Conservation (phyloP, 1,140 invertebrate genomes). For the Drosophila nebulosa region DNA sequence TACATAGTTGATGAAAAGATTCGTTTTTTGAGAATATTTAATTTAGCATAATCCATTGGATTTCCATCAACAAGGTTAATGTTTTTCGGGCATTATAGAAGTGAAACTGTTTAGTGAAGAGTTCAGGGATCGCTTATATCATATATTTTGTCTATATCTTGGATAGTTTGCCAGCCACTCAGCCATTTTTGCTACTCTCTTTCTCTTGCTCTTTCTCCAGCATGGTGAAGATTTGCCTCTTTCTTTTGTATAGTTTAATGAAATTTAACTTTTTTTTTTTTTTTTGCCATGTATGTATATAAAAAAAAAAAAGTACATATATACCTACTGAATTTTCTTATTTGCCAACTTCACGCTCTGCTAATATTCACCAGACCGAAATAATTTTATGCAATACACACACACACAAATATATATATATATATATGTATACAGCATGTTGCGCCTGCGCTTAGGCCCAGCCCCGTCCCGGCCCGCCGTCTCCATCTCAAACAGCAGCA, state of each 20-base stretch:
- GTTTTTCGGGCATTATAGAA: too few species aligned
- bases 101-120: too few species aligned
- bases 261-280: slow-evolving; percentile 62
- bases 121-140: background rate
- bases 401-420: slow-evolving; percentile 41
- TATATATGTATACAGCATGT: background rate
- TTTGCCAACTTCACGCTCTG: slow-evolving; percentile 81
- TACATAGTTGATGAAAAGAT: too few species aligned
- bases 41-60: too few species aligned
- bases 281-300: slow-evolving; percentile 22
- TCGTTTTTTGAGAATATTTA: too few species aligned
- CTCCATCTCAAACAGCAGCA: background rate
- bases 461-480: slow-evolving; percentile 39
- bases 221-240: slow-evolving; percentile 36
- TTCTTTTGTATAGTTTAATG: slow-evolving; percentile 66
- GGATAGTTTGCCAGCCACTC: background rate
- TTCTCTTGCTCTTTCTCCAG: slow-evolving; percentile 12
- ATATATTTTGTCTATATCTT: background rate
- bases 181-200: slow-evolving; percentile 2
- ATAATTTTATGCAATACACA: slow-evolving; percentile 81
- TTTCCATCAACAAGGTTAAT: too few species aligned
- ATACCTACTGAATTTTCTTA: slow-evolving; percentile 70
- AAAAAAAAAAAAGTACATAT: background rate
- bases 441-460: slow-evolving; percentile 18
- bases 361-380: slow-evolving; percentile 81